Evolutionary conservation across 2,113 vertebrate genomes (phyloP), one percentile per base, ranked within the genome.

Genomic region (Hypanus sabinus): DNA sequence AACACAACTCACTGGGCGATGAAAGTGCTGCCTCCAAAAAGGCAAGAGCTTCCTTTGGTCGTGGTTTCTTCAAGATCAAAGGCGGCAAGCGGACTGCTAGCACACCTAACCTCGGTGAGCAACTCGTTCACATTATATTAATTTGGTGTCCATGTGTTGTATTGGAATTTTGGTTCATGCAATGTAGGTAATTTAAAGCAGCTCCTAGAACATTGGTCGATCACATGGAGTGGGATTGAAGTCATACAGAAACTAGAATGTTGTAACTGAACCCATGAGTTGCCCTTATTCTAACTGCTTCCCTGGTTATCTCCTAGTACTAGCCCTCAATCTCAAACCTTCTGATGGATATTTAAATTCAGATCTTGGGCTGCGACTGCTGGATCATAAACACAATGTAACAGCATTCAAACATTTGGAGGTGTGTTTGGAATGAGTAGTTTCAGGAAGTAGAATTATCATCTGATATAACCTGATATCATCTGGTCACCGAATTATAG

Each of bases 41-140:
- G 95, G 97, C 97, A 94, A 97, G 99, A 73, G 97, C 98, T 14
- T 99, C 99, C 0, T 99, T 99, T 94, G 99, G 99, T 92, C 97
- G 98, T 76, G 99, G 99, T 30, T 99, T 99, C 95, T 99, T 99
- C 96, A 99, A 98, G 96, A 97, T 99, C 87, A 98, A 98, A 92
- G 98, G 96, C 62, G 97, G 96, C 95, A 99, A 99, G 95, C 98
- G 99, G 95, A 98, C 98, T 0, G 96, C 97, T 0, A 98, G 98
- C 71, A 96, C 97, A 0, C 99, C 98, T 0, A 99, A 99, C 95
- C 97, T 99, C 60, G 98, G 99, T 99, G 96, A 0, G 97, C 96
- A 46, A 71, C 22, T 68, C 71, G 70, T 55, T 93, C 18, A 70
- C n/a, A 11, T 27, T 14, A 5, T 11, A 27, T 87, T 87, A 2